Percentiles rank a stretch among this genome's conserved stretches.
phyloP scores from a whole-genome alignment of 1,140 invertebrate genomes.

The Oscheius sp. region DNA sequence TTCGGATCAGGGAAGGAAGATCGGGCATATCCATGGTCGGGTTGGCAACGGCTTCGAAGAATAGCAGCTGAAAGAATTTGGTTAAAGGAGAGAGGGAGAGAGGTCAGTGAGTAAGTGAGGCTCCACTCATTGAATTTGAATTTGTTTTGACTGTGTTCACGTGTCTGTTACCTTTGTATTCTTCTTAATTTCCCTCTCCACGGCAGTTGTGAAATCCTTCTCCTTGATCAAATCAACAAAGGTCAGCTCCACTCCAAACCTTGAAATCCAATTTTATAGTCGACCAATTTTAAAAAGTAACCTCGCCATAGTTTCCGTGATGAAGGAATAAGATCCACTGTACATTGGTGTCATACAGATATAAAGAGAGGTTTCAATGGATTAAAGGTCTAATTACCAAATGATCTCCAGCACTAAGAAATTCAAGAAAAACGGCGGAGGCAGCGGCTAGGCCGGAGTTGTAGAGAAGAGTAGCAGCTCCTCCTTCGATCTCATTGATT shows the following conservation, averaged over 20 bases:
- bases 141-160: too few species aligned
- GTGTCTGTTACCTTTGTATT: constrained; percentile 27
- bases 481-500: constrained; percentile 38
- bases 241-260: constrained; percentile 26
- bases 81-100: not conserved
- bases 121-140: too few species aligned
- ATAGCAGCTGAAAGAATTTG: constrained; percentile 9
- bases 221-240: constrained; percentile 21
- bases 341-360: constrained; percentile 27
- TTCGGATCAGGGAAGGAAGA: not conserved
- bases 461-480: constrained; percentile 15
- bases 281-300: too few species aligned
- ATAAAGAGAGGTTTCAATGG: not conserved
- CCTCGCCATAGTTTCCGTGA: constrained; percentile 20
- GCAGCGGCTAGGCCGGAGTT: constrained; percentile 26
- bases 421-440: constrained; percentile 26
- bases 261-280: too few species aligned
- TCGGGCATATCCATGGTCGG: constrained; percentile 29
- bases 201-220: constrained; percentile 14
- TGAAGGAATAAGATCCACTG: constrained; percentile 23
- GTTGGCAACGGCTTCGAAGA: constrained; percentile 28
- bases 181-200: constrained; percentile 11
- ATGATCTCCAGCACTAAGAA: constrained; percentile 15
- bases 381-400: not conserved
- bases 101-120: too few species aligned